These are phyloP conservation scores for Branchipolynoe longqiensis DNA, from an alignment of 2,888 invertebrate species.

Conservation along the genomic window DNA sequence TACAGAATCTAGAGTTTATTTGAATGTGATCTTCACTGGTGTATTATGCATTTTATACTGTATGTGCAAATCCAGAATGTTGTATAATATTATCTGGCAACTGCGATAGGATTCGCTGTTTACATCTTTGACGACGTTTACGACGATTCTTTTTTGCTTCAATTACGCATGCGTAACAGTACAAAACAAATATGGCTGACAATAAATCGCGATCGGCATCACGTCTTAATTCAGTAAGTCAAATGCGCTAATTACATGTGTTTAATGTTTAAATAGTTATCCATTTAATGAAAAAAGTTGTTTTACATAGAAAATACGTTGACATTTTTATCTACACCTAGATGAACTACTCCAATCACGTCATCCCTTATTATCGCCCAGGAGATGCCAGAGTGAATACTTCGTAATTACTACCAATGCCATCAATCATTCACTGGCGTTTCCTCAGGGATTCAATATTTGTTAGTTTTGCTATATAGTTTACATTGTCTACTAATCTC, in stretches of 20 bases:
- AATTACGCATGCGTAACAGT: conserved; percentile 50
- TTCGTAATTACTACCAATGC: too few relatives aligned
- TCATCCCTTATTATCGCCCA: too few relatives aligned
- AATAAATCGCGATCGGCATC: conserved; percentile 22
- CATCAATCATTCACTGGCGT: too few relatives aligned
- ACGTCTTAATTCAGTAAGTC: conserved; percentile 40
- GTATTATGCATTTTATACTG: not conserved
- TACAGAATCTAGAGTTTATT: not conserved
- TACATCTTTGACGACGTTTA: conserved; percentile 22
- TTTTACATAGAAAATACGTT: too few relatives aligned
- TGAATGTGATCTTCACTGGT: not conserved
- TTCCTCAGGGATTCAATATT: too few relatives aligned
- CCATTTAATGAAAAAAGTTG: too few relatives aligned
- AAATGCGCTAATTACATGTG: not conserved
- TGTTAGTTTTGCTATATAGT: too few relatives aligned
- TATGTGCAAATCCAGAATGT: not conserved
- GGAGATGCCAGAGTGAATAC: too few relatives aligned
- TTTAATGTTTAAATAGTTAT: too few relatives aligned
- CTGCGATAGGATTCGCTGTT: conserved; percentile 30
- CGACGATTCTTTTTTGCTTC: conserved; percentile 9
- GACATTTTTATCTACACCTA: too few relatives aligned
- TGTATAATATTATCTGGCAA: not conserved
- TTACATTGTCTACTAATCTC: too few relatives aligned
- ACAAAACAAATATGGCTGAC: conserved; percentile 58
- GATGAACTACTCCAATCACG: too few relatives aligned